A percentile compares a stretch with the other conserved stretches of the same genome.
phyloP scores from a whole-genome alignment of 37 sponge, comb jelly and placozoan genomes.

The Geodia barretti region DNA sequence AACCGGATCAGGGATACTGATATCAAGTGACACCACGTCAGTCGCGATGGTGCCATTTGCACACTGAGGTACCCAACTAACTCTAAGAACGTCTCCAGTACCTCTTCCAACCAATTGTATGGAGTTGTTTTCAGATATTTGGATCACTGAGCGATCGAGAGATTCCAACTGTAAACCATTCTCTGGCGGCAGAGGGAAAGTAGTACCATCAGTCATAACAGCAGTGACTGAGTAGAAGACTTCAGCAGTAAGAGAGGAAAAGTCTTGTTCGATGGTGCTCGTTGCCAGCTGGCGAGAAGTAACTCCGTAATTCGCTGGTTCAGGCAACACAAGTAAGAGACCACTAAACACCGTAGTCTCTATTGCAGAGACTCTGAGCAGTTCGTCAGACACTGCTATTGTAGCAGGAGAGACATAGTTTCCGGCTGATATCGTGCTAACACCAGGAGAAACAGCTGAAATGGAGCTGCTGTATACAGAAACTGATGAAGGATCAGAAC shows the following conservation, averaged over 20 bases:
- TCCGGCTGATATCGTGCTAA: conserved; percentile 42
- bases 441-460: conserved; percentile 36
- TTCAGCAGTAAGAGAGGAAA: conserved; percentile 10
- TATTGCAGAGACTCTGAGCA: conserved; percentile 16
- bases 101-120: conserved; percentile 29
- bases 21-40: neutral
- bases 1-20: conserved; percentile 35
- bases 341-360: conserved; percentile 50
- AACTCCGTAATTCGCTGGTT: conserved; percentile 1
- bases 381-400: conserved; percentile 15
- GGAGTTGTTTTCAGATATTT: neutral
- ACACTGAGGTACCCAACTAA: conserved; percentile 33
- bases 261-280: conserved; percentile 17
- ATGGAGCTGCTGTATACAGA: conserved; percentile 7
- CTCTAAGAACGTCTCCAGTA: conserved; percentile 26
- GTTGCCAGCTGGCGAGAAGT: conserved; percentile 19
- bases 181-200: conserved; percentile 2
- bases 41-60: conserved; percentile 1
- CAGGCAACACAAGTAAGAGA: conserved; percentile 19
- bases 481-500: conserved; percentile 19
- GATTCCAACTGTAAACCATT: conserved; percentile 26
- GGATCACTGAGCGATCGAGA: conserved; percentile 34
- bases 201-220: conserved; percentile 42
- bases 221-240: conserved; percentile 35
- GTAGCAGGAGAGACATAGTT: conserved; percentile 1